phyloP scores from a whole-genome alignment of 2,797 vertebrate genomes.

The Sebastes nivosus region DNA sequence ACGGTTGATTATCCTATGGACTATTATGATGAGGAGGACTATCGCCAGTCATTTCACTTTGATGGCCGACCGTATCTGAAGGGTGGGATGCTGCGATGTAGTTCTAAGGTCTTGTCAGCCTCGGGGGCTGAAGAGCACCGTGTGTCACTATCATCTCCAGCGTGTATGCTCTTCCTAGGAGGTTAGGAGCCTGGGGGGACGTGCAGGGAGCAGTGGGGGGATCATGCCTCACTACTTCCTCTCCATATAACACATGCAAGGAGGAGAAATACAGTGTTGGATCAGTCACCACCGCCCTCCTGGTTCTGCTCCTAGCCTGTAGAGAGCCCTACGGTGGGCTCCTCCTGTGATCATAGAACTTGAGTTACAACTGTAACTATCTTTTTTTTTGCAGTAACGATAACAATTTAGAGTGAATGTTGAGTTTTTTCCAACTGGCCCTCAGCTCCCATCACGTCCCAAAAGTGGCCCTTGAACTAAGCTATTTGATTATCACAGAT shows the following conservation, averaged over 20 bases:
- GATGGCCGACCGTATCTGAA: neutral
- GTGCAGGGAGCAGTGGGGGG: neutral
- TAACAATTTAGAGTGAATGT: neutral
- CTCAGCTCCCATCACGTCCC: constrained; percentile 18
- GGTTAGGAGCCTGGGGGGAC: constrained; percentile 7
- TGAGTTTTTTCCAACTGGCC: constrained; percentile 29
- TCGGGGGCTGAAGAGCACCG: neutral
- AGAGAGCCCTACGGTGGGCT: neutral
- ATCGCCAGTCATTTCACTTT: neutral
- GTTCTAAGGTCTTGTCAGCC: constrained; percentile 2
- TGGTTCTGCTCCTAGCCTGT: neutral
- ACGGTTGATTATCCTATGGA: neutral
- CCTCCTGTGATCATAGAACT: neutral
- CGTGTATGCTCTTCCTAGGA: neutral
- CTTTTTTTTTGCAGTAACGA: neutral
- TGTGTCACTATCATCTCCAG: neutral
- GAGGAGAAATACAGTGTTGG: neutral
- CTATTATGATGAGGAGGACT: neutral
- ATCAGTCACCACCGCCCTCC: neutral
- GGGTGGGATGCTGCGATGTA: neutral
- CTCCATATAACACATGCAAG: neutral
- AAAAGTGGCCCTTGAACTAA: constrained; percentile 52
- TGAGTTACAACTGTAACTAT: neutral
- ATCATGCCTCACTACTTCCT: constrained; percentile 17
- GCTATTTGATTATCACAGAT: constrained; percentile 39